Percentiles rank a stretch among this genome's conserved stretches.
phyloP scores from a whole-genome alignment of 2,888 invertebrate genomes.

The Melanostoma mellinum region DNA sequence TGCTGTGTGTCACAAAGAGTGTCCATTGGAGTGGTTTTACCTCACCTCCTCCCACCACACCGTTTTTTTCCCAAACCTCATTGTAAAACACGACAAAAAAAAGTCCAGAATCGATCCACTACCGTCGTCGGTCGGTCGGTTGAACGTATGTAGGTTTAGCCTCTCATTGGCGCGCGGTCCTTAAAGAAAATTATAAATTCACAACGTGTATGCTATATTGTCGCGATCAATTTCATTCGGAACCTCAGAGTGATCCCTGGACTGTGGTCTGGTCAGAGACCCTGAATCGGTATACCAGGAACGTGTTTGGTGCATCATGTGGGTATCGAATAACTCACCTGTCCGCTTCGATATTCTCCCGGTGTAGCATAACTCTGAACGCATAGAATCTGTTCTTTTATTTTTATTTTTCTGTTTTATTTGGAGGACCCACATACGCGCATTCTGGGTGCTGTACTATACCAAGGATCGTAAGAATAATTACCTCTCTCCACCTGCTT shows the following conservation, averaged over 20 bases:
- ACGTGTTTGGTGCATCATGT: conserved; percentile 68
- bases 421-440: background rate
- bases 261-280: conserved; percentile 16
- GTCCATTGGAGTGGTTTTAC: conserved; percentile 18
- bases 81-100: conserved; percentile 5
- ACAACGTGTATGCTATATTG: conserved; percentile 73
- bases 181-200: conserved; percentile 70
- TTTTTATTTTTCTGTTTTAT: conserved; percentile 6
- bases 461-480: conserved; percentile 50
- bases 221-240: conserved; percentile 72
- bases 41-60: background rate
- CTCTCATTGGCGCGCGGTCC: conserved; percentile 67
- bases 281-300: conserved; percentile 34
- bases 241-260: conserved; percentile 60
- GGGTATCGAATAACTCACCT: conserved; percentile 72
- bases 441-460: conserved; percentile 10
- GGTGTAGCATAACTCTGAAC: conserved; percentile 61
- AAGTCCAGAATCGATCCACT: conserved; percentile 49
- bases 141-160: conserved; percentile 18
- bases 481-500: conserved; percentile 63
- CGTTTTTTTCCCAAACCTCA: background rate
- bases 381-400: conserved; percentile 68
- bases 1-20: conserved; percentile 31
- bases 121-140: background rate
- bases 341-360: conserved; percentile 67